Conservation (phyloP, 2,888 invertebrate genomes). For the Eupithecia inturbata region DNA sequence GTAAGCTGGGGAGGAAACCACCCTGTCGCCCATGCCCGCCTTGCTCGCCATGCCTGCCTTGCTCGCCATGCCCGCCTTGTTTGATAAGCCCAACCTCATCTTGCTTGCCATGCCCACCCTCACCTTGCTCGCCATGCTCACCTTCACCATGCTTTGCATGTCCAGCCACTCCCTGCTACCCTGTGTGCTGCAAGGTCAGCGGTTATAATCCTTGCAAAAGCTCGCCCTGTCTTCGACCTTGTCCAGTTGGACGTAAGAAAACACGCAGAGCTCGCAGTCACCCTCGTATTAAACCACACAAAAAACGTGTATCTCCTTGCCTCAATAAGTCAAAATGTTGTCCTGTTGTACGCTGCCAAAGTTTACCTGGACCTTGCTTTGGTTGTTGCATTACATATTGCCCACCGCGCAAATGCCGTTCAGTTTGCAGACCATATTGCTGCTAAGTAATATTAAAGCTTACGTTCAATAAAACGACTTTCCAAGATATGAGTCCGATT, state of each 20-base stretch:
- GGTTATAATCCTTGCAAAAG: conserved; percentile 58
- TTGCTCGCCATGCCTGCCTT: background rate
- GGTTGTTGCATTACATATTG: conserved; percentile 54
- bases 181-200: conserved; percentile 41
- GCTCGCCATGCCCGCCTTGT: background rate
- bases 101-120: conserved; percentile 32
- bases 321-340: conserved; percentile 63
- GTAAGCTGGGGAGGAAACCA: background rate
- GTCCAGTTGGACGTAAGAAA: conserved; percentile 63
- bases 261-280: conserved; percentile 61
- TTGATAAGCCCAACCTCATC: background rate
- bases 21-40: conserved; percentile 8
- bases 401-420: conserved; percentile 57
- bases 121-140: conserved; percentile 30
- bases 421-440: conserved; percentile 26
- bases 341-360: conserved; percentile 66
- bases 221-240: conserved; percentile 66
- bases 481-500: background rate
- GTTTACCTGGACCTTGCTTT: conserved; percentile 61
- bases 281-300: conserved; percentile 64
- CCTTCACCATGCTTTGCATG: conserved; percentile 35
- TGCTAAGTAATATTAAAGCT: conserved; percentile 46
- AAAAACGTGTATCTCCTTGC: conserved; percentile 69
- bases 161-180: conserved; percentile 34
- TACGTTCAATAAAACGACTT: conserved; percentile 24